Evolutionary conservation across 2,797 vertebrate genomes (phyloP).

Genomic region (Leptodactylus fallax): DNA sequence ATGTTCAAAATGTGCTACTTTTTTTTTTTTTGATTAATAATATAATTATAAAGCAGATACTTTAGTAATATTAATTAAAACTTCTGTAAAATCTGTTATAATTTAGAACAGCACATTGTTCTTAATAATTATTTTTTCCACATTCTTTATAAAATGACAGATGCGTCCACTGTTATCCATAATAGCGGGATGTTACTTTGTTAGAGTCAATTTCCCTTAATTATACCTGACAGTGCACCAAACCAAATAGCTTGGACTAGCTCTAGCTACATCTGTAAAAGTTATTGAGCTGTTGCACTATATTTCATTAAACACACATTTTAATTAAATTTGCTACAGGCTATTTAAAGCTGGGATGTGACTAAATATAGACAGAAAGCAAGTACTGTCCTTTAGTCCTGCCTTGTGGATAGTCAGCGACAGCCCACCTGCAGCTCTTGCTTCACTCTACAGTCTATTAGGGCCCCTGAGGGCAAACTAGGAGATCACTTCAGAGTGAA

Average conservation of each 20-base stretch:
- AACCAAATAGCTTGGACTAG: conserved; percentile 10
- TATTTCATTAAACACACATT: conserved; percentile 21
- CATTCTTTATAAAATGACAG: neutral
- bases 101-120: neutral
- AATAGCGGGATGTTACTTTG: neutral
- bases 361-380: neutral
- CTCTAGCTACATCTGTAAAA: conserved; percentile 3
- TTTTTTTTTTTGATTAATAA: too few species aligned
- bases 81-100: neutral
- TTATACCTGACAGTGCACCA: conserved; percentile 10
- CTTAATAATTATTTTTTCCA: neutral
- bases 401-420: neutral
- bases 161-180: neutral
- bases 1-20: too few species aligned
- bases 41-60: neutral
- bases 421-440: neutral
- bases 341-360: neutral
- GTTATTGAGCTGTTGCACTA: conserved; percentile 7
- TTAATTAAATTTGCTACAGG: neutral
- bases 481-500: neutral
- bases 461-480: neutral
- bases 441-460: neutral
- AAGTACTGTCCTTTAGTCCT: neutral
- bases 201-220: neutral
- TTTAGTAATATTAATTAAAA: neutral